Conservation (phyloP, 1,140 invertebrate genomes). For the Carposina sasakii region DNA sequence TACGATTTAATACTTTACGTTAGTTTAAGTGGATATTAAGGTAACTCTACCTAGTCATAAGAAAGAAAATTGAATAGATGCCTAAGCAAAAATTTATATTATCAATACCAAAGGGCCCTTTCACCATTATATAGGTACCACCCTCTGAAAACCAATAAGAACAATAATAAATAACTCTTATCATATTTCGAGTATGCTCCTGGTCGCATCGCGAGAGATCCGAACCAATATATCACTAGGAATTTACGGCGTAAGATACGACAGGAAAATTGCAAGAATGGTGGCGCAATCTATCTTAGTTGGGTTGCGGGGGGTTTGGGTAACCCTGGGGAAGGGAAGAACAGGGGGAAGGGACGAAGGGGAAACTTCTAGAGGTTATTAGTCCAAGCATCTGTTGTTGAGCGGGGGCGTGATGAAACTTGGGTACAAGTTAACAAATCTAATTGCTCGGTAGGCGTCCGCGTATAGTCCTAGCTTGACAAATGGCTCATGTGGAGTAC, state of each 20-base stretch:
- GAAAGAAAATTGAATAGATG: too few species aligned
- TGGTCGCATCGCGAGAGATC: slow-evolving; percentile 77
- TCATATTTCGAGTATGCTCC: slow-evolving; percentile 73
- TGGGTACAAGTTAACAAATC: slow-evolving; percentile 70
- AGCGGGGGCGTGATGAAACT: slow-evolving; percentile 69
- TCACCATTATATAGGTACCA: too few species aligned
- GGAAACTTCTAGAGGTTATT: slow-evolving; percentile 74
- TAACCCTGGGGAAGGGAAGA: slow-evolving; percentile 40
- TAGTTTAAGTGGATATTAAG: too few species aligned
- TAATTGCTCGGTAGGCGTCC: slow-evolving; percentile 71
- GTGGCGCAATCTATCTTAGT: slow-evolving; percentile 83
- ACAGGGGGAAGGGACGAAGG: slow-evolving; percentile 35
- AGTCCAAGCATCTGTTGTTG: slow-evolving; percentile 75
- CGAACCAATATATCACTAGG: slow-evolving; percentile 81
- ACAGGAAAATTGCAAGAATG: slow-evolving; percentile 86
- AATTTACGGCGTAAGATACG: slow-evolving; percentile 84
- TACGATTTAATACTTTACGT: too few species aligned
- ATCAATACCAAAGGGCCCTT: too few species aligned
- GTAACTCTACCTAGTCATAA: too few species aligned
- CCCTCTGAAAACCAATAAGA: slow-evolving; percentile 70
- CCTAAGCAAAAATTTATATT: too few species aligned
- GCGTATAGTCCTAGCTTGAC: slow-evolving; percentile 57
- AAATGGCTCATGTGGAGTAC: slow-evolving; percentile 61
- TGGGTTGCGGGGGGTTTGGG: slow-evolving; percentile 66
- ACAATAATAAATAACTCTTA: slow-evolving; percentile 73